phyloP scores from a whole-genome alignment of 2,888 invertebrate species.

The Diarsia mendica region DNA sequence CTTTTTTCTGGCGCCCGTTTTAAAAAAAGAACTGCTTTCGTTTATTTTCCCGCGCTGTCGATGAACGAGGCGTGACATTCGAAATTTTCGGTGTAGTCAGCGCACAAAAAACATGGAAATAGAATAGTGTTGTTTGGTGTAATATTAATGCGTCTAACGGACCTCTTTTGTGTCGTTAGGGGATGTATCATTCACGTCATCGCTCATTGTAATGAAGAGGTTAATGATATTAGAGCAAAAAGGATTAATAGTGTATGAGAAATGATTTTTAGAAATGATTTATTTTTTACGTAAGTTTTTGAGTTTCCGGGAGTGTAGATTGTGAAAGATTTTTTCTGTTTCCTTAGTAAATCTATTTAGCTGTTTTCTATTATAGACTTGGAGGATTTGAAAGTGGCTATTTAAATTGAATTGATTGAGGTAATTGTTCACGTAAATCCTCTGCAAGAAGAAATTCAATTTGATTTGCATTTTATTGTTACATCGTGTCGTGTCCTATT shows the following conservation, averaged over 20 bases:
- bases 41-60: slow-evolving; percentile 86
- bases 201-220: slow-evolving; percentile 72
- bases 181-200: slow-evolving; percentile 80
- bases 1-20: slow-evolving; percentile 80
- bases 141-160: slow-evolving; percentile 89
- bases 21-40: slow-evolving; percentile 77
- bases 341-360: slow-evolving; percentile 22
- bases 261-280: slow-evolving; percentile 41
- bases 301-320: slow-evolving; percentile 48
- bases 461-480: slow-evolving; percentile 40
- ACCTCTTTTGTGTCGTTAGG: slow-evolving; percentile 80
- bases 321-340: slow-evolving; percentile 13
- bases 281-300: slow-evolving; percentile 44
- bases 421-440: slow-evolving; percentile 29
- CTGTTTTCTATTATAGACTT: slow-evolving; percentile 30
- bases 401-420: slow-evolving; percentile 26
- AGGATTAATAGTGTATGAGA: slow-evolving; percentile 73
- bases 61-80: slow-evolving; percentile 89
- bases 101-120: slow-evolving; percentile 67
- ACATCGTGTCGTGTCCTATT: slow-evolving; percentile 1
- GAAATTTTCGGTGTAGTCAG: slow-evolving; percentile 84
- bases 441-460: slow-evolving; percentile 18
- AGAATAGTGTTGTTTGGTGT: slow-evolving; percentile 84
- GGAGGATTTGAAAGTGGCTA: slow-evolving; percentile 34
- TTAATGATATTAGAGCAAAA: slow-evolving; percentile 80